These are phyloP conservation scores for Suncus etruscus DNA, from an alignment of 2,113 vertebrate species.

Conservation along the genomic window DNA sequence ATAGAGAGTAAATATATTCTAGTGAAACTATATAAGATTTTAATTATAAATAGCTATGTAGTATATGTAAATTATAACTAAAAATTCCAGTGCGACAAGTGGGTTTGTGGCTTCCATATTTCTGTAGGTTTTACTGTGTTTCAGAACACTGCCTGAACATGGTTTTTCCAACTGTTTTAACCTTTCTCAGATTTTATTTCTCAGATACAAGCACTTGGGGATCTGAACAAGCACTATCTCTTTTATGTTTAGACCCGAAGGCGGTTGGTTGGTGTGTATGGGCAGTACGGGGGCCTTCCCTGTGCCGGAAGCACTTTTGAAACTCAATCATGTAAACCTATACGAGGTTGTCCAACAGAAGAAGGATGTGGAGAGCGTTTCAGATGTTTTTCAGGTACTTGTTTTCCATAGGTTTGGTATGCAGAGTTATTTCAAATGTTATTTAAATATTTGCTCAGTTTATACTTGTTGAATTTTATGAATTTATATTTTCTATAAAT, in stretches of 20 bases:
- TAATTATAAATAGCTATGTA: too few species aligned
- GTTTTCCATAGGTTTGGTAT: not conserved
- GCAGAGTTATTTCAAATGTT: not conserved
- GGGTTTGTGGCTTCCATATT: not conserved
- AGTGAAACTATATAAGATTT: not conserved
- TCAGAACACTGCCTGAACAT: not conserved
- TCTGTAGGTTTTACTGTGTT: conserved; percentile 46
- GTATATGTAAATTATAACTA: not conserved
- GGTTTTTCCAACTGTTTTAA: not conserved
- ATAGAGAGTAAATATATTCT: not conserved
- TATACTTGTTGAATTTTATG: conserved; percentile 51
- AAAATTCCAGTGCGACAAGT: not conserved
- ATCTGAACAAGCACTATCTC: not conserved
- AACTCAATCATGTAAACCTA: conserved; percentile 87
- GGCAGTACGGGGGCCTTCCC: conserved; percentile 91
- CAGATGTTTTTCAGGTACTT: conserved; percentile 92
- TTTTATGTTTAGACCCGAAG: conserved; percentile 89
- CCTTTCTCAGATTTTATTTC: conserved; percentile 28
- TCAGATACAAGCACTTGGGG: conserved; percentile 24
- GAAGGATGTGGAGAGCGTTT: conserved; percentile 93
- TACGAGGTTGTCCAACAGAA: conserved; percentile 90
- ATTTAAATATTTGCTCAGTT: conserved; percentile 6
- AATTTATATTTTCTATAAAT: conserved; percentile 3
- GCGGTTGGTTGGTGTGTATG: conserved; percentile 87
- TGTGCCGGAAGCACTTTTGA: conserved; percentile 88